Percentiles rank a stretch among this genome's conserved stretches.
These are phyloP conservation scores for Augochlorella aurata DNA, from an alignment of 2,888 invertebrate species.

Conservation along the genomic window DNA sequence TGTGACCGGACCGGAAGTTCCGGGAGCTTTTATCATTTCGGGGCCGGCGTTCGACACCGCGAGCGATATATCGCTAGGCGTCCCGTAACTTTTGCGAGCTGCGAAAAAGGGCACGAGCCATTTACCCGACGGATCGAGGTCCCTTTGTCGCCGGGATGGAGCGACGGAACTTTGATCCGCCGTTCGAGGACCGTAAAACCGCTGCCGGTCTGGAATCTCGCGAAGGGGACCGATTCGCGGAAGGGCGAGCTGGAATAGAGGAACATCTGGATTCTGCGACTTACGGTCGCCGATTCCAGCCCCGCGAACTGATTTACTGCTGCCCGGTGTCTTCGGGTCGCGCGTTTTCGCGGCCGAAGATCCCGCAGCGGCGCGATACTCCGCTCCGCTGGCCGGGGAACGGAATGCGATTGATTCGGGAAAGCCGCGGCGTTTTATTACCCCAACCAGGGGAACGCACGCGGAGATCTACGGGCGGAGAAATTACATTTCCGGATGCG, in stretches of 20 bases:
- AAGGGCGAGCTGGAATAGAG: neutral
- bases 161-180: conserved; percentile 57
- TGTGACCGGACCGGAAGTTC: neutral
- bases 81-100: conserved; percentile 49
- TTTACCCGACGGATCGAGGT: conserved; percentile 25
- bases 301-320: conserved; percentile 58
- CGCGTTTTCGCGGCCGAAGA: conserved; percentile 38
- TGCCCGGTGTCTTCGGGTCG: conserved; percentile 26
- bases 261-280: conserved; percentile 44
- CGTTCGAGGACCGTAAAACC: conserved; percentile 39
- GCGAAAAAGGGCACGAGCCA: conserved; percentile 32
- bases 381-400: conserved; percentile 47
- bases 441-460: conserved; percentile 23
- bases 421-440: conserved; percentile 53
- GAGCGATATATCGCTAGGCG: conserved; percentile 32
- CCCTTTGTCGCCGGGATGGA: conserved; percentile 49
- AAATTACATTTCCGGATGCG: conserved; percentile 45
- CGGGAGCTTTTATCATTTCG: conserved; percentile 52
- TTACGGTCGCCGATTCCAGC: conserved; percentile 49
- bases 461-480: conserved; percentile 19
- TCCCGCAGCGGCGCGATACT: conserved; percentile 53
- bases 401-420: conserved; percentile 65
- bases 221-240: neutral
- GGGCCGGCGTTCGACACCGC: conserved; percentile 1
- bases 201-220: conserved; percentile 49